Conservation (phyloP, 1,140 invertebrate genomes). For the Hyposmocoma kahamanoa region DNA sequence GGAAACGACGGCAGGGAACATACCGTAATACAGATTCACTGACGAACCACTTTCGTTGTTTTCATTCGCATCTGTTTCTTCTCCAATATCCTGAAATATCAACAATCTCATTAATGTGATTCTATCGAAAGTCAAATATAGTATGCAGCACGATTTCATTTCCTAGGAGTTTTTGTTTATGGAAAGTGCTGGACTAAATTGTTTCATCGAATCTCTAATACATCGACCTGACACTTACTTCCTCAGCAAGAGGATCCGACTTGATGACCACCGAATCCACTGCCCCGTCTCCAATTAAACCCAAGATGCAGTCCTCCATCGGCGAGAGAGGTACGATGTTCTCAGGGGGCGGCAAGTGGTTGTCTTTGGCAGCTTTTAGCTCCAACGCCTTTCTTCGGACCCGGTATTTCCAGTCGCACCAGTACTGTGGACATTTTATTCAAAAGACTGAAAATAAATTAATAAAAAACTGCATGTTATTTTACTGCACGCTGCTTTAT, state of each 20-base stretch:
- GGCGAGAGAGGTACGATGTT: conserved; percentile 19
- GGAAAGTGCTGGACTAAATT: no score
- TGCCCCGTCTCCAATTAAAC: conserved; percentile 24
- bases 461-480: no score
- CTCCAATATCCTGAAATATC: conserved; percentile 19
- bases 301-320: conserved; percentile 30
- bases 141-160: no score
- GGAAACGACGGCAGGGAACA: no score
- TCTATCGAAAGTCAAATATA: no score
- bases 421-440: conserved; percentile 42
- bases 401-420: conserved; percentile 40
- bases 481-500: no score
- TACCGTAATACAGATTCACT: conserved; percentile 13
- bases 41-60: conserved; percentile 4
- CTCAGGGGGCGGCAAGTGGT: conserved; percentile 23
- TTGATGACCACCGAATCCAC: conserved; percentile 28
- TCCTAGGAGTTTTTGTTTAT: no score
- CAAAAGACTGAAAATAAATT: conserved; percentile 4
- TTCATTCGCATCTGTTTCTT: conserved; percentile 18
- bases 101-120: background rate
- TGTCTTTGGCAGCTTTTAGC: conserved; percentile 26
- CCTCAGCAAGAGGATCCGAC: conserved; percentile 30
- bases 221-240: conserved; percentile 25
- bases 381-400: conserved; percentile 28
- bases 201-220: background rate